Percentiles rank a stretch among this genome's conserved stretches.
Evolutionary conservation across 1,140 invertebrate genomes (phyloP).

Genomic region (Atta cephalotes): DNA sequence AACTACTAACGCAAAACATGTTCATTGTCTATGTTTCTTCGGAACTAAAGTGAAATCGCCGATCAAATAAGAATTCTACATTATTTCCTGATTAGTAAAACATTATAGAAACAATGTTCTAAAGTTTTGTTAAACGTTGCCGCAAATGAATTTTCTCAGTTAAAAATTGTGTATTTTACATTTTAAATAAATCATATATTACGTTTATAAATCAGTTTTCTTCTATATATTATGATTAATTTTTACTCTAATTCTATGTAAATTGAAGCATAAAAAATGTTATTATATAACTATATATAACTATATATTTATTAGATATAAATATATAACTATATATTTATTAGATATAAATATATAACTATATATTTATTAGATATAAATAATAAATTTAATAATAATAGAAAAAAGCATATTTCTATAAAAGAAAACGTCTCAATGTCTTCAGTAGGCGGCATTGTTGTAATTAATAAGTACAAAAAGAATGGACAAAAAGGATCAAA

Average conservation of each 20-base stretch:
- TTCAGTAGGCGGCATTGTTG: background rate
- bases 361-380: background rate
- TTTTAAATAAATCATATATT: background rate
- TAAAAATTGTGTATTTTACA: background rate
- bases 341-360: background rate
- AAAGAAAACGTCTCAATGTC: background rate
- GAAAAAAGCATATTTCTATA: background rate
- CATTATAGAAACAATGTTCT: background rate
- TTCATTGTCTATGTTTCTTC: background rate
- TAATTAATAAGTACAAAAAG: background rate
- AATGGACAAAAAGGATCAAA: slow-evolving; percentile 42
- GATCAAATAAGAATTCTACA: background rate
- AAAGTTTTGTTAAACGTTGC: background rate
- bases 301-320: background rate
- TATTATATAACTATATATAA: background rate
- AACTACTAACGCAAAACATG: slow-evolving; percentile 20
- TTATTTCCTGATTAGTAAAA: slow-evolving; percentile 8
- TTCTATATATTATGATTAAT: background rate
- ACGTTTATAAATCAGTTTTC: background rate
- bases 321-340: background rate
- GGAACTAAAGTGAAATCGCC: background rate
- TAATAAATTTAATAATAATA: background rate
- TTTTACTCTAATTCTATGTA: background rate
- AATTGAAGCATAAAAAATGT: background rate
- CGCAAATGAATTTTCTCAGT: background rate